Base-by-base conservation (phyloP, 1,140 invertebrate genomes). In the Physella acuta region DNA sequence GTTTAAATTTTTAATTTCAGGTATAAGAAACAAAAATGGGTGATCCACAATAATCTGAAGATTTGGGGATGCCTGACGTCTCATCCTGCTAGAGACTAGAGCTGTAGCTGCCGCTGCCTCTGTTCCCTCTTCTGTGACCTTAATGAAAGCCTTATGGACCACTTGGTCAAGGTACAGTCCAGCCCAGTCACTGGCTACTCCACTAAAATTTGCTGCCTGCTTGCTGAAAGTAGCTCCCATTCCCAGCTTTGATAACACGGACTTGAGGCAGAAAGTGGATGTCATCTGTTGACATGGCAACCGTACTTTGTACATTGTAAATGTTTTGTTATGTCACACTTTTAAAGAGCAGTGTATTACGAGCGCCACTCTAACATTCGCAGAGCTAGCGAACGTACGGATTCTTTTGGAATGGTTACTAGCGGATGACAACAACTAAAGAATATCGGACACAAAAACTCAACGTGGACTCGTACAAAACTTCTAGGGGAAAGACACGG, bases 21-120 rank as follows among this genome's bases (percentile, higher is more conserved):
- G 86, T 63, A 94, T 91, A 71, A 93, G 89, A 77, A 93, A 92
- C 33, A 91, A 83, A 79, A 93, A 94, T 0, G 92, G 92, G 52
- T 90, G 88, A 76, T 93, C 89, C 1, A 88, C 89, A n/a, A n/a
- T n/a, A 62, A 94, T 89, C 11, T 5, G 36, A 4, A 31, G n/a
- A 24, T 4, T 16, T 24, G 52, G 3, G 3, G 56, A 16, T 11
- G 49, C 49, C 30, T 49, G 30, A 16, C 39, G 51, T 20, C 4
- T 31, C 49, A 34, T 75, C 26, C 93, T 82, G n/a, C n/a, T n/a
- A n/a, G n/a, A n/a, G 59, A 88, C 87, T 3, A 89, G 84, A 58
- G 87, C 85, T 16, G 83, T 82, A 16, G 78, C 82, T n/a, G 85
- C 86, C 24, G 85, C 80, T n/a, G 84, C 86, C 63, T 83, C 80